These are phyloP conservation scores for Emys orbicularis DNA, from an alignment of 2,797 vertebrate species.

Conservation along the genomic window DNA sequence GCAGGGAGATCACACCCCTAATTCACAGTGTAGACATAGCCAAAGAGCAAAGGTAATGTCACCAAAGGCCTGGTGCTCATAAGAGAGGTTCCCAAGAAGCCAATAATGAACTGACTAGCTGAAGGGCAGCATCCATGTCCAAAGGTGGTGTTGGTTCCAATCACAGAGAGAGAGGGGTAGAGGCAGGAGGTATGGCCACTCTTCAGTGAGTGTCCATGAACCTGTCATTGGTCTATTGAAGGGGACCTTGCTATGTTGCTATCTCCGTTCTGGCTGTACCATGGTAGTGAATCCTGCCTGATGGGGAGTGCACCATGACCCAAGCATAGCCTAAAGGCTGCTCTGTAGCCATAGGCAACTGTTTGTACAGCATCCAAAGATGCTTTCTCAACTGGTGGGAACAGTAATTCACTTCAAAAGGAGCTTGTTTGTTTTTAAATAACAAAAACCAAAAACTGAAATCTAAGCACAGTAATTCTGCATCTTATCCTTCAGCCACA, in stretches of 20 bases:
- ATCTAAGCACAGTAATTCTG: neutral
- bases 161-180: neutral
- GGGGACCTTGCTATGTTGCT: too few relatives aligned
- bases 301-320: neutral
- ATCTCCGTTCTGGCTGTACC: too few relatives aligned
- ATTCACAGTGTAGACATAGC: neutral
- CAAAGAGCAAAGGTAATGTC: neutral
- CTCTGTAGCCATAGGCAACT: neutral
- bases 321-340: neutral
- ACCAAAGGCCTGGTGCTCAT: neutral
- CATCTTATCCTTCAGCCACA: neutral
- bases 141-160: neutral
- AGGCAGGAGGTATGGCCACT: neutral
- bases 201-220: neutral
- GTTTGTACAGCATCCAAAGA: neutral
- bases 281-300: neutral
- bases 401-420: neutral
- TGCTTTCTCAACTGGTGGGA: neutral
- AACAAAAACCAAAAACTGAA: neutral
- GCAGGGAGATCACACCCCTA: too few relatives aligned
- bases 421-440: neutral
- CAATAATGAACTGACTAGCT: fast-evolving
- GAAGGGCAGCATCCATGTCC: neutral
- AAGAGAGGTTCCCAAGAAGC: neutral
- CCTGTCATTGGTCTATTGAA: neutral